Conservation (phyloP, 1,140 invertebrate species). For the Caenorhabditis brenneri region DNA sequence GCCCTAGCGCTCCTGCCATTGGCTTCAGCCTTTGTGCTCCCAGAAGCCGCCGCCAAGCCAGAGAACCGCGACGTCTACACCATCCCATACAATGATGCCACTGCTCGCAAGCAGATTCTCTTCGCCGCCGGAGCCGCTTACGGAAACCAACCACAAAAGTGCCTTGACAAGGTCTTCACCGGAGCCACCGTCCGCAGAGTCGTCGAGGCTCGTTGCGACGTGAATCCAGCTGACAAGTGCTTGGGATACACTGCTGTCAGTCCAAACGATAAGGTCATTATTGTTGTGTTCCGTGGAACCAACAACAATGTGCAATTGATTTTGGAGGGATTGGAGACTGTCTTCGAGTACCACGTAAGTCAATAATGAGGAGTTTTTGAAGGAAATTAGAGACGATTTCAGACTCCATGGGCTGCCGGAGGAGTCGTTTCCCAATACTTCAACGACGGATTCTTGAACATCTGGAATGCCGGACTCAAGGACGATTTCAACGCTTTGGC, state of each 20-base stretch:
- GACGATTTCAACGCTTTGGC: slow-evolving; percentile 52
- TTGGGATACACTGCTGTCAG: slow-evolving; percentile 54
- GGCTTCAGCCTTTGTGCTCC: slow-evolving; percentile 16
- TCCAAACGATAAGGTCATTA: slow-evolving; percentile 53
- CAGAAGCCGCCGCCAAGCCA: not conserved
- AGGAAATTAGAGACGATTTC: slow-evolving; percentile 1
- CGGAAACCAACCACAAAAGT: slow-evolving; percentile 15
- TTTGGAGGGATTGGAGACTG: slow-evolving; percentile 51
- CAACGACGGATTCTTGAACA: slow-evolving; percentile 55
- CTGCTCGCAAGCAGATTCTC: slow-evolving; percentile 16
- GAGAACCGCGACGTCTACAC: slow-evolving; percentile 11
- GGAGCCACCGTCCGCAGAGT: not conserved
- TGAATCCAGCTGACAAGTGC: slow-evolving; percentile 43
- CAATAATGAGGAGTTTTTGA: no score
- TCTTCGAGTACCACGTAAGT: slow-evolving; percentile 47
- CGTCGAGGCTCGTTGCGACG: slow-evolving; percentile 50
- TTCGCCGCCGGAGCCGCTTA: slow-evolving; percentile 2
- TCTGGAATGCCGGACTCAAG: slow-evolving; percentile 58
- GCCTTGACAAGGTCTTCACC: slow-evolving; percentile 17
- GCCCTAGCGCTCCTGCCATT: not conserved
- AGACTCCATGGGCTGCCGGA: slow-evolving; percentile 49
- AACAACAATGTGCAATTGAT: slow-evolving; percentile 50
- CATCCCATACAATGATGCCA: slow-evolving; percentile 22
- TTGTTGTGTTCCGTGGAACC: slow-evolving; percentile 56
- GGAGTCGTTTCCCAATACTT: slow-evolving; percentile 55